These are phyloP conservation scores for Actenoides lindsayi DNA, from an alignment of 2,113 vertebrate genomes.

Conservation along the genomic window DNA sequence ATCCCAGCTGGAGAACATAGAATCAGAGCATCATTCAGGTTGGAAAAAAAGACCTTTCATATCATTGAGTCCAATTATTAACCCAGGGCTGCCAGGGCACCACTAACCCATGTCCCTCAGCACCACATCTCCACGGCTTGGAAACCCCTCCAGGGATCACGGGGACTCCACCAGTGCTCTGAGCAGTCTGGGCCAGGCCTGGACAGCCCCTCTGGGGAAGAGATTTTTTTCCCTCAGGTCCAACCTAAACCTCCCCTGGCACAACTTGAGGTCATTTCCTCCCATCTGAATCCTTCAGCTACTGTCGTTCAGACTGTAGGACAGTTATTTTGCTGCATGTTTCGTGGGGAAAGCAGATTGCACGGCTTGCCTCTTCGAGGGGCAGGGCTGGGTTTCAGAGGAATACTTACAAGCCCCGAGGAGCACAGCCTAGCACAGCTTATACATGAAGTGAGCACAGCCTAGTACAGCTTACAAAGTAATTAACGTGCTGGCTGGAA, in stretches of 20 bases:
- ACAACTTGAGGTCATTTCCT: neutral
- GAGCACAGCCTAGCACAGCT: neutral
- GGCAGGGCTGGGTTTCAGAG: neutral
- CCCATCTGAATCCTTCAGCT: neutral
- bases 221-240: neutral
- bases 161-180: neutral
- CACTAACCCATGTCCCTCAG: neutral
- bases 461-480: neutral
- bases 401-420: neutral
- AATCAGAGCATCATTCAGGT: neutral
- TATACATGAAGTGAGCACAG: neutral
- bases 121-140: neutral
- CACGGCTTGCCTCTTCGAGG: neutral
- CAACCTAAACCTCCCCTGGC: neutral
- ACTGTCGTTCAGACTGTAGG: neutral
- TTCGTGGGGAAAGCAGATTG: neutral
- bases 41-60: neutral
- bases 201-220: neutral
- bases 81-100: neutral
- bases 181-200: neutral
- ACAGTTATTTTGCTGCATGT: neutral
- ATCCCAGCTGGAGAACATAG: neutral
- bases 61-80: neutral
- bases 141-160: neutral
- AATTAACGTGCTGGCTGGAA: fast-evolving